Evolutionary conservation across 2,797 vertebrate genomes (phyloP).

Genomic region (Nannoperca obscura): DNA sequence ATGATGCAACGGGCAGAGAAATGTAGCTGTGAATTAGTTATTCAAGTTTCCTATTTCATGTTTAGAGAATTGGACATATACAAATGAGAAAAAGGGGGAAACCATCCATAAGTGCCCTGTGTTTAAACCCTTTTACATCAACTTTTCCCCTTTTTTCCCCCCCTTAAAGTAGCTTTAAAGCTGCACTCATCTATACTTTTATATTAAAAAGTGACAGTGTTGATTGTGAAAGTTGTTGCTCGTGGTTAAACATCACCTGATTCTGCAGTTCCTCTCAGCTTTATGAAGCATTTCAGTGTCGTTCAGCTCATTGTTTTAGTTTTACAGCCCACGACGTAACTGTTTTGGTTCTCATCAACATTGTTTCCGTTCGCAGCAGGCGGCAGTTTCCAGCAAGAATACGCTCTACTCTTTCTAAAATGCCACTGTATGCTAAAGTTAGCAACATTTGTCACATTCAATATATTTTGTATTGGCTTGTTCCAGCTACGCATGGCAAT

Average conservation of each 20-base stretch:
- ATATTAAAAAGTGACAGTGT: neutral
- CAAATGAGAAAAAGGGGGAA: neutral
- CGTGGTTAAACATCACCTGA: neutral
- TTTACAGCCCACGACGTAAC: neutral
- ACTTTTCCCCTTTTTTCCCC: neutral
- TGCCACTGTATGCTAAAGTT: neutral
- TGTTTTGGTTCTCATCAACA: neutral
- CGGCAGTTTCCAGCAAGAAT: neutral
- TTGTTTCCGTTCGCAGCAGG: neutral
- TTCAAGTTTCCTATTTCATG: constrained; percentile 22
- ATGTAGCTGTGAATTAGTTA: constrained; percentile 26
- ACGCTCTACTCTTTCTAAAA: neutral
- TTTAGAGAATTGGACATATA: neutral
- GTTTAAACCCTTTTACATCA: neutral
- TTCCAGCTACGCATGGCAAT: neutral
- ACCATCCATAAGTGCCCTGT: too few species aligned
- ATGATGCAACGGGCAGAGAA: constrained; percentile 14
- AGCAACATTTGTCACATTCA: too few species aligned
- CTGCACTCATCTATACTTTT: neutral
- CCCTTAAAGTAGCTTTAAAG: neutral
- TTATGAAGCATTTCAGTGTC: neutral
- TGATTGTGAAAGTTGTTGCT: neutral
- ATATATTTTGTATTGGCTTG: neutral
- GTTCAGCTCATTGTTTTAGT: neutral
- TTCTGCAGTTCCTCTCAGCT: neutral